These are phyloP conservation scores for Tromatobia lineatoria DNA, from an alignment of 2,888 invertebrate species.

Conservation along the genomic window DNA sequence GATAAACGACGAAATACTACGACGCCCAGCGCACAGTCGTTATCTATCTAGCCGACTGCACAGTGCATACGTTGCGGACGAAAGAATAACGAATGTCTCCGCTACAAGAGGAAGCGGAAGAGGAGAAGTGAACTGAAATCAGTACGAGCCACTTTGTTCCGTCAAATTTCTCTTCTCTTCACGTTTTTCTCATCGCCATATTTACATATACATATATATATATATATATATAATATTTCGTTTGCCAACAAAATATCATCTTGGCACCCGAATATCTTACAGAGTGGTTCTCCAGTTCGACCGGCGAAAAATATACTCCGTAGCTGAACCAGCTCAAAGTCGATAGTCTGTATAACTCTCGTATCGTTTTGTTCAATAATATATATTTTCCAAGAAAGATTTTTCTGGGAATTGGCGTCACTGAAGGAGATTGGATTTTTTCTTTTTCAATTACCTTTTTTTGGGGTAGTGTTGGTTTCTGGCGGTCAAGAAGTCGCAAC, in stretches of 20 bases:
- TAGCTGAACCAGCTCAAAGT: background rate
- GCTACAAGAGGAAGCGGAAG: constrained; percentile 2
- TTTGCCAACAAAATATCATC: constrained; percentile 15
- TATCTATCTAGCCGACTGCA: constrained; percentile 30
- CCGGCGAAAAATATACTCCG: background rate
- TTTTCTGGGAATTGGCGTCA: background rate
- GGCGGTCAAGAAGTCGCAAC: constrained; percentile 38
- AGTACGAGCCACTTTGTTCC: constrained; percentile 38
- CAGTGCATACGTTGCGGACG: constrained; percentile 35
- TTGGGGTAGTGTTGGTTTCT: background rate
- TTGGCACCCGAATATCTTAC: constrained; percentile 1
- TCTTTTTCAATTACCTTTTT: constrained; percentile 15
- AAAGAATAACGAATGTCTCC: constrained; percentile 8
- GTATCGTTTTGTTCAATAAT: constrained; percentile 15
- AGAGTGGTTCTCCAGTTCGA: background rate
- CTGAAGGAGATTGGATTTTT: constrained; percentile 28
- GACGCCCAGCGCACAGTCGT: constrained; percentile 36
- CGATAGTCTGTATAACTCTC: background rate
- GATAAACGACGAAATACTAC: constrained; percentile 59
- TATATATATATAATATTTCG: constrained; percentile 3
- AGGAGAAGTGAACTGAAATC: constrained; percentile 22
- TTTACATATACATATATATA: background rate
- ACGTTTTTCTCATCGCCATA: background rate
- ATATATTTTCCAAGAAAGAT: constrained; percentile 36
- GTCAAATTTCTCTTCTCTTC: constrained; percentile 30